A percentile compares a stretch with the other conserved stretches of the same genome.
Evolutionary conservation across 1,140 invertebrate species (phyloP).

Genomic region (Pemphigus obesinymphae): DNA sequence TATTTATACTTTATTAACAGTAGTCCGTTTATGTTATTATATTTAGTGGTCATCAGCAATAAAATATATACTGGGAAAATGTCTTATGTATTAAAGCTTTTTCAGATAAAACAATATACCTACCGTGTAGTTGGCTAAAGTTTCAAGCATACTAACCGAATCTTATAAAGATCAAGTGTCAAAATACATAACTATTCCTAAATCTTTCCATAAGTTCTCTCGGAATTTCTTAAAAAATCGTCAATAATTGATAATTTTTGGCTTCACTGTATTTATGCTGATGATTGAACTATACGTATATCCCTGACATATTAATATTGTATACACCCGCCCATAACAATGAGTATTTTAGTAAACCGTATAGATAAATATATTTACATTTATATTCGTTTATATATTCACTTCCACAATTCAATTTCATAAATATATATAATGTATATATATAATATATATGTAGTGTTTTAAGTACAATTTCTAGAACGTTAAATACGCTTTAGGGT

Average conservation of each 20-base stretch:
- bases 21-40: not conserved
- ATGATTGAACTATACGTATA: not conserved
- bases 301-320: not conserved
- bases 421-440: not conserved
- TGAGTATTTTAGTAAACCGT: not conserved
- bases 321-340: too few species aligned
- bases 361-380: not conserved
- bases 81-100: too few species aligned
- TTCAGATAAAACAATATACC: too few species aligned
- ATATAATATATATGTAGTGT: not conserved
- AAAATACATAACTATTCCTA: too few species aligned
- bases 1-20: not conserved
- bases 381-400: not conserved
- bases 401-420: not conserved
- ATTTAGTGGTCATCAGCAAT: not conserved
- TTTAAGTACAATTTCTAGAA: not conserved
- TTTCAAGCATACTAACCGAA: too few species aligned
- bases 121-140: too few species aligned
- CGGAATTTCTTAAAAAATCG: too few species aligned
- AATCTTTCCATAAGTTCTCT: too few species aligned
- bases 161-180: too few species aligned
- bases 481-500: not conserved
- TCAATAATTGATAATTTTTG: too few species aligned
- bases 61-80: too few species aligned
- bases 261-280: too few species aligned